These are phyloP conservation scores for Alsophila aescularia DNA, from an alignment of 2,888 invertebrate species.

Conservation along the genomic window DNA sequence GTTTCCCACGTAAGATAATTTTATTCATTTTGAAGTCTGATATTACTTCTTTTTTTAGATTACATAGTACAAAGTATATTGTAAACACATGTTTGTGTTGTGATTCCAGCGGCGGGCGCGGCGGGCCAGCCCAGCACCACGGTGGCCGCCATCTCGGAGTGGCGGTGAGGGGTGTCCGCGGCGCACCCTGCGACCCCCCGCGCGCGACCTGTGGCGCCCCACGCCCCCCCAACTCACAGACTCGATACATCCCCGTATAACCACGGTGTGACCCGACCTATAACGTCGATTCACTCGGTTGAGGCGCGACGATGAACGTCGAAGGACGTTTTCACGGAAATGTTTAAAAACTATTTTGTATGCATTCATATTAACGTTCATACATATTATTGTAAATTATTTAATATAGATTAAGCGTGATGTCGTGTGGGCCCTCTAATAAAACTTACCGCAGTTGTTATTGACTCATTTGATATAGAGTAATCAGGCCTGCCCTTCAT, in stretches of 20 bases:
- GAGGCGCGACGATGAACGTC: conserved; percentile 46
- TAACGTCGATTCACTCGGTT: conserved; percentile 41
- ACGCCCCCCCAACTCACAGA: conserved; percentile 40
- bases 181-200: conserved; percentile 33
- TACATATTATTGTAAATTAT: conserved; percentile 78
- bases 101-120: conserved; percentile 60
- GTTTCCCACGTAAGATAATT: too few relatives aligned
- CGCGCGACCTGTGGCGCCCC: conserved; percentile 42
- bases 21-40: too few relatives aligned
- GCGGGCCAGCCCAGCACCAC: conserved; percentile 85
- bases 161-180: conserved; percentile 82
- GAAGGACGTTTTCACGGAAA: conserved; percentile 37
- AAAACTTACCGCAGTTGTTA: conserved; percentile 48
- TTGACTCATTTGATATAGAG: conserved; percentile 44
- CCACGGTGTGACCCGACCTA: conserved; percentile 43
- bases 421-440: conserved; percentile 56
- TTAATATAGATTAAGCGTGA: conserved; percentile 63
- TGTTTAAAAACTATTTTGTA: conserved; percentile 58
- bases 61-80: too few relatives aligned
- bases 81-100: conserved; percentile 1
- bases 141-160: conserved; percentile 83
- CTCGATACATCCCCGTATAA: conserved; percentile 46
- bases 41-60: too few relatives aligned
- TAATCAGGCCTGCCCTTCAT: conserved; percentile 59
- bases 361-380: conserved; percentile 72